Evolutionary conservation across 1,140 invertebrate species (phyloP).

Genomic region (Manduca sexta): DNA sequence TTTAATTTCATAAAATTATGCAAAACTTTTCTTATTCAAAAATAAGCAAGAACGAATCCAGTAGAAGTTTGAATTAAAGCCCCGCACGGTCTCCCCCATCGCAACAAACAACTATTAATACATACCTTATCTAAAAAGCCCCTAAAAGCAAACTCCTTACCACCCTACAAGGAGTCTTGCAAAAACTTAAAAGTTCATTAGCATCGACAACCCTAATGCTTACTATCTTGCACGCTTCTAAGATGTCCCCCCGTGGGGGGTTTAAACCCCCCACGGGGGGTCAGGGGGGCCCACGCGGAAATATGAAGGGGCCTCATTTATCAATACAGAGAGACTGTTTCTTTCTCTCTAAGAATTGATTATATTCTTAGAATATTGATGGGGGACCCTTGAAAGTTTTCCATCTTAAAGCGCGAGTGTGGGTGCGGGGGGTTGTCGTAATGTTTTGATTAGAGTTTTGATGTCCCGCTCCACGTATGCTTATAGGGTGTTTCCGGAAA

Average conservation of each 20-base stretch:
- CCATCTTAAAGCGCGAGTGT: slow-evolving; percentile 19
- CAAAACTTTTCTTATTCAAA: too few relatives aligned
- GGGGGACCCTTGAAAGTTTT: slow-evolving; percentile 31
- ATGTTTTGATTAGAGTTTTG: slow-evolving; percentile 58
- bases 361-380: slow-evolving; percentile 66
- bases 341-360: slow-evolving; percentile 67
- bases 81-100: too few relatives aligned
- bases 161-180: slow-evolving; percentile 18
- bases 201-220: slow-evolving; percentile 52
- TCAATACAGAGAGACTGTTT: slow-evolving; percentile 69
- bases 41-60: too few relatives aligned
- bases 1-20: too few relatives aligned
- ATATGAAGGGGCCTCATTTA: slow-evolving; percentile 71
- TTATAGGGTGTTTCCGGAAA: neutral
- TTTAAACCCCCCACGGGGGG: slow-evolving; percentile 29
- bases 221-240: slow-evolving; percentile 69
- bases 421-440: slow-evolving; percentile 16
- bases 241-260: slow-evolving; percentile 41
- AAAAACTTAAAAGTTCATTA: slow-evolving; percentile 69
- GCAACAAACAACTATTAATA: too few relatives aligned
- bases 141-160: slow-evolving; percentile 1
- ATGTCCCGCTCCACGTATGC: slow-evolving; percentile 20
- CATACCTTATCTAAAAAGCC: neutral
- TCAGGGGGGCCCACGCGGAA: slow-evolving; percentile 44
- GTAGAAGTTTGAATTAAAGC: too few relatives aligned